These are phyloP conservation scores for Apostichopus parvimensis DNA, from an alignment of 35 echinoderm and acorn worm genomes.

Conservation along the genomic window DNA sequence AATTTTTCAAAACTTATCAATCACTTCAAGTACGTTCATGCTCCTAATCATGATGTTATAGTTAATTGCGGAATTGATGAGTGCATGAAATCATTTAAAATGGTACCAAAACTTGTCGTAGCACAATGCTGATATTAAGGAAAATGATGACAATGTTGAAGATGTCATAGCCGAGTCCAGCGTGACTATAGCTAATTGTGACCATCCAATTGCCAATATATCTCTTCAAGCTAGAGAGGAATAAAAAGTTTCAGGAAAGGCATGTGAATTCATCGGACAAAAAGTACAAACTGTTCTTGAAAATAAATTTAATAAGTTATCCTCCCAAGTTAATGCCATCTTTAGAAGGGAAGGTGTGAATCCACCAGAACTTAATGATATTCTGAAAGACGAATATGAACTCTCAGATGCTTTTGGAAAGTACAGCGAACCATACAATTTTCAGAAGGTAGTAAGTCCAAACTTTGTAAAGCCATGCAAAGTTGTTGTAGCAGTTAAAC, in stretches of 20 bases:
- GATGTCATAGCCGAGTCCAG: not conserved
- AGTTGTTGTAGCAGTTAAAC: not conserved
- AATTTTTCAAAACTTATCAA: not conserved
- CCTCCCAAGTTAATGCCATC: no score
- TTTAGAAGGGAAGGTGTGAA: no score
- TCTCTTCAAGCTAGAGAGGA: slow-evolving; percentile 1
- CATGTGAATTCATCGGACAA: slow-evolving; percentile 19
- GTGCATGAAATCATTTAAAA: not conserved
- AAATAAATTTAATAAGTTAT: not conserved
- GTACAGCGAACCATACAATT: no score
- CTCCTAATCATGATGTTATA: not conserved
- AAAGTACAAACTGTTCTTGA: not conserved
- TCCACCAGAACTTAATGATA: no score
- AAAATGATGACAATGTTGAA: not conserved
- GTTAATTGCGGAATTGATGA: not conserved
- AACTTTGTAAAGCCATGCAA: not conserved
- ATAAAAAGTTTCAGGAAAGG: slow-evolving; percentile 12
- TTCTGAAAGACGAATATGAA: no score
- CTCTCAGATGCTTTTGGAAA: no score
- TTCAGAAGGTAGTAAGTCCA: no score
- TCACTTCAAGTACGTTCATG: not conserved
- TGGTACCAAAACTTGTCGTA: slow-evolving; percentile 25
- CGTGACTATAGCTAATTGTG: not conserved
- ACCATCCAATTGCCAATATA: not conserved
- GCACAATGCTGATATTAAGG: not conserved